A percentile compares a stretch with the other conserved stretches of the same genome.
Conservation (phyloP, 2,797 vertebrate species). For the Acanthopagrus latus region DNA sequence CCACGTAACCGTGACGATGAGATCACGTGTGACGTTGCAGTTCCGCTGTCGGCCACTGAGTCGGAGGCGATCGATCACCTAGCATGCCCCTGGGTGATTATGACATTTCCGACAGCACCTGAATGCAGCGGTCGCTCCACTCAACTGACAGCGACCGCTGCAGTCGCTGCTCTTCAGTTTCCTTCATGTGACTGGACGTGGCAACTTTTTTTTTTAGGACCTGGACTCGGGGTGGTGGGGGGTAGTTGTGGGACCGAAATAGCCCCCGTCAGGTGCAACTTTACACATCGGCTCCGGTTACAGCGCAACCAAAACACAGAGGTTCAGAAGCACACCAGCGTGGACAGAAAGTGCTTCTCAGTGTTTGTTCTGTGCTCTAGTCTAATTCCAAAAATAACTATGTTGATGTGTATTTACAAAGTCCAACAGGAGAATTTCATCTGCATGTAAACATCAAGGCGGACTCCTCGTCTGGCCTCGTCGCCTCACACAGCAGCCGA, state of each 20-base stretch:
- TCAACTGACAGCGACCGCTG: slow-evolving; percentile 77
- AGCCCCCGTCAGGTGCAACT: slow-evolving; percentile 86
- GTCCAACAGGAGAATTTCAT: slow-evolving; percentile 44
- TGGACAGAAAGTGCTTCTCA: slow-evolving; percentile 82
- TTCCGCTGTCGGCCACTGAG: not conserved
- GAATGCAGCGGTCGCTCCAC: slow-evolving; percentile 6
- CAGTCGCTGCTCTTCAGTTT: slow-evolving; percentile 80
- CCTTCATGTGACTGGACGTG: slow-evolving; percentile 81
- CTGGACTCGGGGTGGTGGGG: slow-evolving; percentile 37
- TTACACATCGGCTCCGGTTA: slow-evolving; percentile 80
- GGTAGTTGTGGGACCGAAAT: slow-evolving; percentile 82
- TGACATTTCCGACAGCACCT: not conserved
- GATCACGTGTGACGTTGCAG: slow-evolving; percentile 10
- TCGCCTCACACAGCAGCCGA: slow-evolving; percentile 75
- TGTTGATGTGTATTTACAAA: slow-evolving; percentile 71
- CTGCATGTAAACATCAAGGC: slow-evolving; percentile 79
- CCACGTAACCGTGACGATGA: too few species aligned
- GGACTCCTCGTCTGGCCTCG: slow-evolving; percentile 26
- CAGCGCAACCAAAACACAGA: slow-evolving; percentile 80
- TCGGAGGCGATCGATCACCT: not conserved
- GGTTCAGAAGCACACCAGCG: slow-evolving; percentile 57
- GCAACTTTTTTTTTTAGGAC: slow-evolving; percentile 63
- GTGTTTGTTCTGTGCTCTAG: slow-evolving; percentile 42
- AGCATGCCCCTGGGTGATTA: not conserved
- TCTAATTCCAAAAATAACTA: slow-evolving; percentile 55